Evolutionary conservation across 2,888 invertebrate species (phyloP), one percentile per base, ranked within the genome.

Genomic region (Acleris literana): DNA sequence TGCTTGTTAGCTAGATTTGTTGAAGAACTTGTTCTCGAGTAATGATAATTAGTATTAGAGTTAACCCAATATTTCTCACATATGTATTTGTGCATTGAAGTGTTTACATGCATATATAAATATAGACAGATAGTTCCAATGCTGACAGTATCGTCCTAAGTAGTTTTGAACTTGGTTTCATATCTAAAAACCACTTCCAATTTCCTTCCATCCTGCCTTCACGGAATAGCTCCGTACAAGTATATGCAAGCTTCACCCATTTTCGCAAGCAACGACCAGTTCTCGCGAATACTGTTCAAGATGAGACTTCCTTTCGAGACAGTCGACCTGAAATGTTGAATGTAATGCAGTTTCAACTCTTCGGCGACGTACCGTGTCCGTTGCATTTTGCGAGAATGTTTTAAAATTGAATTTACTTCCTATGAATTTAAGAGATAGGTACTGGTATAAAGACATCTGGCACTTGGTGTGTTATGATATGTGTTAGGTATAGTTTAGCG

Each of bases 281-380:
- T 48, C 46, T 13, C 13, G 44, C 17, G 56, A 60, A 55, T 61
- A 51, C 46, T 61, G 49, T 49, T 52, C 55, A 46, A 66, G 56
- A 66, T 61, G 65, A 56, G 56, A 66, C 52, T 52, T 61, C 65
- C 56, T 56, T 52, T 46, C 56, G 65, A 61, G 61, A 52, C 61
- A 51, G 61, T 33, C 56, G 61, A 56, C 39, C 39, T 39, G 39
- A 66, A 66, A 66, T 61, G 56, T 66, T 61, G 56, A 66, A 66
- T 56, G 61, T 56, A 61, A 61, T 66, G 65, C 55, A 60, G 52
- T 56, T 66, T 61, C 52, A 52, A 51, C 55, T 56, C 56, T 55
- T 48, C 22, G 22, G 18, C 48, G 54, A 49, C 65, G 51, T 64
- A 54, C 52, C 49, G 52, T 61, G 61, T 56, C 61, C 61, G 56